Evolutionary conservation across 2,888 invertebrate species (phyloP).

Genomic region (Pandemis cinnamomeana): DNA sequence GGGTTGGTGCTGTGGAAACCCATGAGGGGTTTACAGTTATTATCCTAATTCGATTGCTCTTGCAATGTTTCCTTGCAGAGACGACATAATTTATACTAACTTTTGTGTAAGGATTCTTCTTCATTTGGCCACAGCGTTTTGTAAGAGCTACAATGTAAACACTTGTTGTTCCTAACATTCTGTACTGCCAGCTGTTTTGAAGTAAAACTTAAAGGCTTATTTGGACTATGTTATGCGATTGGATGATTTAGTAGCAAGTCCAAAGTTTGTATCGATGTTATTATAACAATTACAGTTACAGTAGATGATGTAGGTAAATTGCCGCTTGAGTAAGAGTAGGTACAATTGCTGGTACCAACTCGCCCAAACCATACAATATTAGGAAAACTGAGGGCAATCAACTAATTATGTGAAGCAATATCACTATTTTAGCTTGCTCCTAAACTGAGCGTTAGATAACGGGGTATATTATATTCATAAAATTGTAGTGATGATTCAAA

Average conservation of each 20-base stretch:
- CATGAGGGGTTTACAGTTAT: constrained; percentile 28
- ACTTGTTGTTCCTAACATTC: neutral
- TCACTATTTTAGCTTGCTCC: too few species aligned
- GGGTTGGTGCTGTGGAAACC: constrained; percentile 29
- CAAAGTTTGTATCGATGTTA: neutral
- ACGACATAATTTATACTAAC: constrained; percentile 7
- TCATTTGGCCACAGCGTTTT: neutral
- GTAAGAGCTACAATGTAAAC: neutral
- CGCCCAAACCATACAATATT: too few species aligned
- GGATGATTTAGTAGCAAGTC: neutral
- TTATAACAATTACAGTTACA: neutral
- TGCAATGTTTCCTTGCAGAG: constrained; percentile 8
- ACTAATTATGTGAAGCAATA: too few species aligned
- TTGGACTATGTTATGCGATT: neutral
- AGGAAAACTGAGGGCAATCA: too few species aligned
- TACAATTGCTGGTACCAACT: too few species aligned
- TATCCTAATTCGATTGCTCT: constrained; percentile 33
- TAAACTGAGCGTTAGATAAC: too few species aligned
- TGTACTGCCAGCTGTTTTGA: neutral
- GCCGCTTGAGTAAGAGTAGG: too few species aligned
- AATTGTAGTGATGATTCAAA: too few species aligned
- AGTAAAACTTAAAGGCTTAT: neutral
- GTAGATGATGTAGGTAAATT: too few species aligned
- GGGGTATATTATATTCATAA: too few species aligned
- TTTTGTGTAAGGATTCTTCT: neutral